Conservation (phyloP, 2,888 invertebrate species). For the Masnerella sp. region DNA sequence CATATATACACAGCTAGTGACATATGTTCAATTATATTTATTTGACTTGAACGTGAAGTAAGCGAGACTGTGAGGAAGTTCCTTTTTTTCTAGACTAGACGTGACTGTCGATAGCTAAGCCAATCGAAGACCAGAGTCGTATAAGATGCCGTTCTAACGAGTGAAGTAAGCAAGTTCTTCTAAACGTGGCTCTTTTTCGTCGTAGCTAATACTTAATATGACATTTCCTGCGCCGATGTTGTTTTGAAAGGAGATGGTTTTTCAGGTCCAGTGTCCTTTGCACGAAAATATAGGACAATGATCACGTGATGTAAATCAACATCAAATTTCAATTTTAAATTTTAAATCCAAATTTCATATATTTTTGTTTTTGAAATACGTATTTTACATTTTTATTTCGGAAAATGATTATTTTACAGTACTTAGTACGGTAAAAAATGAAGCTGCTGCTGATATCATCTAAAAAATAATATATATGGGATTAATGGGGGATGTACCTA, state of each 20-base stretch:
- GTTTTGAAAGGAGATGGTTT: constrained; percentile 4
- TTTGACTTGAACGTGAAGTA: background rate
- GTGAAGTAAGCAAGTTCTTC: constrained; percentile 70
- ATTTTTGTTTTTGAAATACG: background rate
- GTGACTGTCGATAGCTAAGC: constrained; percentile 73
- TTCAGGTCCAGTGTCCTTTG: constrained; percentile 5
- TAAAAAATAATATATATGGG: background rate
- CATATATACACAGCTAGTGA: too few relatives aligned
- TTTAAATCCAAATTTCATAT: background rate
- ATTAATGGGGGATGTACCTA: too few relatives aligned
- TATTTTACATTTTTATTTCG: background rate
- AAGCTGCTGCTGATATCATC: constrained; percentile 66
- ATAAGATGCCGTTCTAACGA: constrained; percentile 67
- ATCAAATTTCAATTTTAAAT: background rate
- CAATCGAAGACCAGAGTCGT: constrained; percentile 63
- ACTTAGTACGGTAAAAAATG: constrained; percentile 64
- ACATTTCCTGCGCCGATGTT: constrained; percentile 2
- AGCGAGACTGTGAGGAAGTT: constrained; percentile 11
- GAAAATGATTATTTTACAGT: constrained; percentile 61
- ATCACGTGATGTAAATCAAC: background rate
- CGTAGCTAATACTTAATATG: constrained; percentile 54
- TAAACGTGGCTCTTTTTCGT: constrained; percentile 68
- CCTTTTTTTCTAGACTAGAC: constrained; percentile 61
- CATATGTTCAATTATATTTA: constrained; percentile 13
- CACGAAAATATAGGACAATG: too few relatives aligned